Base-by-base conservation (phyloP, 37 sponge, comb jelly and placozoan genomes). In the Beroe ovata region DNA sequence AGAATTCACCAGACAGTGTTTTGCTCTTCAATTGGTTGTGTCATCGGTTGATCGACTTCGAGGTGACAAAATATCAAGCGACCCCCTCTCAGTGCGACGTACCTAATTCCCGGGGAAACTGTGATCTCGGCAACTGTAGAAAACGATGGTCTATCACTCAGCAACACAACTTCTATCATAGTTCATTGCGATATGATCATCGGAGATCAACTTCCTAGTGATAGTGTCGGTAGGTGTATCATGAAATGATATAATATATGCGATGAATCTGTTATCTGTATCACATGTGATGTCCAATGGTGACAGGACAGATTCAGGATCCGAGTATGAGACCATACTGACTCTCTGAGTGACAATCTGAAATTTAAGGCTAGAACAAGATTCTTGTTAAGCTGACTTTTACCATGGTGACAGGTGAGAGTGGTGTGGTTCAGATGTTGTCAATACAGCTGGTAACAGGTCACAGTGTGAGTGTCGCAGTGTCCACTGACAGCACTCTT, bases 371-470 rank as follows among this genome's bases (percentile, higher is more conserved):
- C n/a, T n/a, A n/a, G n/a, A n/a, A n/a, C n/a, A n/a, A n/a, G n/a
- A n/a, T n/a, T n/a, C n/a, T n/a, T n/a, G n/a, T n/a, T n/a, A n/a
- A n/a, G n/a, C n/a, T n/a, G 59, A 19, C 16, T 58, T 18, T 58
- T 58, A 58, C n/a, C n/a, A n/a, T n/a, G n/a, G 54, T 47, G 11
- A 47, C 84, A 77, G 84, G 26, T 39, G 84, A 77, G 47, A 77
- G 54, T 77, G 84, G 84, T 3, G 28, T 39, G 21, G 20, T 19
- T 1, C 84, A 77, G 84, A 38, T 40, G 84, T 25, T 77, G 22
- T 40, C 84, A 6, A n/a, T 77, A 0, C 23, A 77, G 41, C 42
- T 77, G 22, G 41, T 42, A 0, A 36, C 84, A 11, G 84, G 84
- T 22, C 41, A 77, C 84, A 42, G 41, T 25, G 54, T 77, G 0